Evolutionary conservation across 2,888 invertebrate species (phyloP).

Genomic region (Holacanthella duospinosa): DNA sequence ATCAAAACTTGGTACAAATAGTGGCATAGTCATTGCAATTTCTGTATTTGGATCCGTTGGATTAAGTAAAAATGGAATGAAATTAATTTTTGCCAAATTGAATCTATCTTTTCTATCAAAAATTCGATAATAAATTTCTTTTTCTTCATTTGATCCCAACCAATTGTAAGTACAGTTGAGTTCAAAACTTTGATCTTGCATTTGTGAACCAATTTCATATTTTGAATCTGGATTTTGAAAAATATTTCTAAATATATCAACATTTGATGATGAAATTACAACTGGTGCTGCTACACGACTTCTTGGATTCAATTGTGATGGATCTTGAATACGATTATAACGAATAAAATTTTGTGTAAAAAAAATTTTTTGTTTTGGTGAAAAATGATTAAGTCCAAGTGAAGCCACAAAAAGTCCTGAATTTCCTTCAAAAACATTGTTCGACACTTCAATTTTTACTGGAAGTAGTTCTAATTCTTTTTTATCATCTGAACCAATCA

Average conservation of each 20-base stretch:
- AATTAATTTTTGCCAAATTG: conserved; percentile 82
- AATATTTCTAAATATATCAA: conserved; percentile 78
- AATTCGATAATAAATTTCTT: conserved; percentile 49
- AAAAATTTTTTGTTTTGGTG: conserved; percentile 64
- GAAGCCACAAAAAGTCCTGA: conserved; percentile 77
- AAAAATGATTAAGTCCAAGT: conserved; percentile 76
- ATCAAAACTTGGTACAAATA: conserved; percentile 68
- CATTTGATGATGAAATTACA: conserved; percentile 74
- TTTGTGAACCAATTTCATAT: conserved; percentile 90
- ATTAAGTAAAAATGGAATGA: conserved; percentile 80
- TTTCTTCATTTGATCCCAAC: conserved; percentile 66
- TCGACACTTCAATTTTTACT: conserved; percentile 59
- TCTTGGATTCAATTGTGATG: conserved; percentile 70
- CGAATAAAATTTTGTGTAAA: conserved; percentile 80
- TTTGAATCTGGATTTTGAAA: conserved; percentile 79
- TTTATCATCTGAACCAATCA: conserved; percentile 66
- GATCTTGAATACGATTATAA: conserved; percentile 74
- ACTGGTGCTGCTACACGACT: conserved; percentile 86
- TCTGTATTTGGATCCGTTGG: conserved; percentile 81
- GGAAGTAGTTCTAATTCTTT: conserved; percentile 71
- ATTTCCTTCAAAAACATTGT: conserved; percentile 84
- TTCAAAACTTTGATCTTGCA: conserved; percentile 82
- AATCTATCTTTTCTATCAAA: conserved; percentile 72
- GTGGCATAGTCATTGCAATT: conserved; percentile 62
- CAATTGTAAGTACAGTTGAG: conserved; percentile 93